These are phyloP conservation scores for Sarcophaga subvicina DNA, from an alignment of 2,888 invertebrate species.

Conservation along the genomic window DNA sequence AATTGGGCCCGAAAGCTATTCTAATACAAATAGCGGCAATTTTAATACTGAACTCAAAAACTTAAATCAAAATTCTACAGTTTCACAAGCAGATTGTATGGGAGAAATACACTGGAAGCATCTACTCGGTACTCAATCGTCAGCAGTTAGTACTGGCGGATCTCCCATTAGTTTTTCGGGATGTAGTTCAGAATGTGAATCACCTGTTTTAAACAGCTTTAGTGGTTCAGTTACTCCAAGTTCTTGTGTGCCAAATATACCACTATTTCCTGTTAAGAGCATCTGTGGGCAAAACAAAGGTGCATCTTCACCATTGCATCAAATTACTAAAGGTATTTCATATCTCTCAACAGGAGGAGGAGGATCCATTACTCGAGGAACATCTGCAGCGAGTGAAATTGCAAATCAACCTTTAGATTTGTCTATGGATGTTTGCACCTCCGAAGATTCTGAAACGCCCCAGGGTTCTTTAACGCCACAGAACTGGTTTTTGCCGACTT, in stretches of 20 bases:
- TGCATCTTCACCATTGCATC: conserved; percentile 85
- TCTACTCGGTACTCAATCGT: conserved; percentile 60
- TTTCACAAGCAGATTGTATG: conserved; percentile 23
- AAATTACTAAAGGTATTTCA: conserved; percentile 87
- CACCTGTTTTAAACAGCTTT: conserved; percentile 83
- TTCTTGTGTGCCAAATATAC: conserved; percentile 76
- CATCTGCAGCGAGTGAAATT: conserved; percentile 83
- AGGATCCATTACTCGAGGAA: conserved; percentile 89
- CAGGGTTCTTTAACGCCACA: conserved; percentile 51
- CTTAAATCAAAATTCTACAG: conserved; percentile 61
- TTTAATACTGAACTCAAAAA: conserved; percentile 75
- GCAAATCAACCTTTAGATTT: conserved; percentile 80
- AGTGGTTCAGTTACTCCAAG: conserved; percentile 81
- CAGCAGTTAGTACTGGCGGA: conserved; percentile 71
- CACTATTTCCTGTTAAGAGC: conserved; percentile 74
- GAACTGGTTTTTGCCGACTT: conserved; percentile 78
- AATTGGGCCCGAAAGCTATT: conserved; percentile 65
- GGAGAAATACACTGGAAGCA: conserved; percentile 61
- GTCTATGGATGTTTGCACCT: conserved; percentile 80
- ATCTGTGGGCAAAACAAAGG: conserved; percentile 75
- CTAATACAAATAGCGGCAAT: conserved; percentile 67
- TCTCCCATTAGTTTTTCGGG: conserved; percentile 72
- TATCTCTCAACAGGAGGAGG: conserved; percentile 86
- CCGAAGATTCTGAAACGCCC: conserved; percentile 63
- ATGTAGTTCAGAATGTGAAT: conserved; percentile 81